Base-by-base conservation (phyloP, 2,113 vertebrate genomes). In the Neomonachus schauinslandi region DNA sequence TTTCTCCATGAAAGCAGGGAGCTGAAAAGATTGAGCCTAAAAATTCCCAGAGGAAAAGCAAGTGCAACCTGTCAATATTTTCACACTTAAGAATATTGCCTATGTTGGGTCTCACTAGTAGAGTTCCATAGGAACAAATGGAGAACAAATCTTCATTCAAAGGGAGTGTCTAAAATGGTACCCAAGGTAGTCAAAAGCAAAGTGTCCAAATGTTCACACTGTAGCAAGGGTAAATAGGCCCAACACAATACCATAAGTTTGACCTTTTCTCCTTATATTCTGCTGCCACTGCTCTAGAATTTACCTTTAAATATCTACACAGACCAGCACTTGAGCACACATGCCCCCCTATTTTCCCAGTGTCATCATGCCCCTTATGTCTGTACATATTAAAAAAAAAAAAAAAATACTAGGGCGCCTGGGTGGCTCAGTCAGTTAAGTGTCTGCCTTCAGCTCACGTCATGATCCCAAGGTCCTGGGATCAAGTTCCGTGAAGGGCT, bases 21-120 rank as follows among this genome's bases (percentile, higher is more conserved):
- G 10, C 26, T 91, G 9, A 67, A 94, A 92, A 86, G 2, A 39
- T 1, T 49, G 22, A 74, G 4, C 12, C 42, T 46, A 31, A 42
- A 80, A 42, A 49, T 77, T n/a, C 10, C 19, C 57, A 82, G 39
- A 88, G 15, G 33, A 94, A 97, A 97, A 71, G 22, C 51, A 97
- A 77, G 8, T 11, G 3, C 49, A 80, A 21, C 1, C 19, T 96
- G 10, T 82, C 19, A 49, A 1, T n/a, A 10, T 2, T 86, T 86
- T 67, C 10, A 82, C 3, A 55, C n/a, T 72, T 90, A 51, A 42
- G 53, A 76, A 61, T 67, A 22, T 59, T 21, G 67, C 28, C 21
- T 33, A 7, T 22, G 55, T 24, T 67, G 42, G 10, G 4, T 72
- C 36, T 91, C 13, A 36, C 39, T 33, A 46, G 26, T 7, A 42